Conservation (phyloP, 2,113 vertebrate genomes). For the Sapajus apella region DNA sequence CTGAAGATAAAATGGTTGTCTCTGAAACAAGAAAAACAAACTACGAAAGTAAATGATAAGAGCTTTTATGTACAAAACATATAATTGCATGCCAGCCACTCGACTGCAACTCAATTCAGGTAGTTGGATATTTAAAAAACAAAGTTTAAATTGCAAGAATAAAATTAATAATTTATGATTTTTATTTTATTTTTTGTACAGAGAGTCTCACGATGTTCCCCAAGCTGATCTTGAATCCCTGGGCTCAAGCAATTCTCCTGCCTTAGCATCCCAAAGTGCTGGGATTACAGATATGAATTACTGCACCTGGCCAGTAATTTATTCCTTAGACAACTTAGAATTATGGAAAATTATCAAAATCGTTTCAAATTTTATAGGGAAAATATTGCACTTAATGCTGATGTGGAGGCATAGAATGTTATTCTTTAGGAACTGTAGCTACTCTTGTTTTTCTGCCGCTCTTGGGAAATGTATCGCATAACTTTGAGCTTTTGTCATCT, state of each 20-base stretch:
- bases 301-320: neutral
- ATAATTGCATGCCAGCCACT: neutral
- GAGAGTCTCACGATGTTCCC: too few relatives aligned
- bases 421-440: neutral
- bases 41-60: neutral
- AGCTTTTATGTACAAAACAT: neutral
- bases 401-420: neutral
- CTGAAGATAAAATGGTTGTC: neutral
- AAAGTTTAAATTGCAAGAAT: neutral
- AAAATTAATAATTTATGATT: neutral
- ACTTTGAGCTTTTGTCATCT: neutral
- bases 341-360: slow-evolving; percentile 2
- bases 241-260: too few relatives aligned
- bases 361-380: neutral
- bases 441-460: neutral
- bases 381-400: neutral
- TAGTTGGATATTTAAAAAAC: neutral
- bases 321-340: neutral
- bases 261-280: too few relatives aligned
- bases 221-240: too few relatives aligned
- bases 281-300: too few relatives aligned
- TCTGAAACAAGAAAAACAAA: neutral
- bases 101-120: neutral
- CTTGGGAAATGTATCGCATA: neutral
- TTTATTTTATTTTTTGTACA: too few relatives aligned